A percentile compares a stretch with the other conserved stretches of the same genome.
phyloP scores from a whole-genome alignment of 2,797 vertebrate genomes.

The Valencia hispanica region DNA sequence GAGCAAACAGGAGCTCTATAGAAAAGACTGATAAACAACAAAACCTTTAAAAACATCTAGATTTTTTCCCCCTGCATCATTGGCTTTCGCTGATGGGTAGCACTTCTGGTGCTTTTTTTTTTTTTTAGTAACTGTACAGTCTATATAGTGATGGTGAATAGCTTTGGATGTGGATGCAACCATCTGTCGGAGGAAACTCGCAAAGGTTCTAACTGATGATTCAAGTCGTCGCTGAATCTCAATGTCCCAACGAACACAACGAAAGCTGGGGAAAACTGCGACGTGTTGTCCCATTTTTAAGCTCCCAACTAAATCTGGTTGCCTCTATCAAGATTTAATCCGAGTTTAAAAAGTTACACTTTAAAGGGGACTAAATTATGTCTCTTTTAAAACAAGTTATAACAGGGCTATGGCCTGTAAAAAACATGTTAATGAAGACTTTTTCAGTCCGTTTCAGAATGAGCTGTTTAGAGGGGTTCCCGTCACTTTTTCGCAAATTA shows the following conservation, averaged over 20 bases:
- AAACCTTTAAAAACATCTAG: not conserved
- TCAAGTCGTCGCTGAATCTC: not conserved
- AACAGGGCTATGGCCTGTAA: too few species aligned
- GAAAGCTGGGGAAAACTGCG: not conserved
- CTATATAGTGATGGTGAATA: not conserved
- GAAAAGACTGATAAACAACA: slow-evolving; percentile 8
- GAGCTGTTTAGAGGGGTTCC: too few species aligned
- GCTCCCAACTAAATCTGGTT: not conserved
- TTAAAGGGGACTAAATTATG: too few species aligned
- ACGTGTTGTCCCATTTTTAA: not conserved
- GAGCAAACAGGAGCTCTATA: slow-evolving; percentile 50
- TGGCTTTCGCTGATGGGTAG: not conserved
- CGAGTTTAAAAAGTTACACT: too few species aligned
- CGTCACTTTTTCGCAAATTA: too few species aligned
- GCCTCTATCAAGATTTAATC: too few species aligned
- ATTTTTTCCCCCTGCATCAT: not conserved
- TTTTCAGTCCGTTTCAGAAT: too few species aligned
- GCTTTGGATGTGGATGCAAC: not conserved
- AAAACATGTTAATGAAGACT: too few species aligned
- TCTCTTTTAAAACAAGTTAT: too few species aligned
- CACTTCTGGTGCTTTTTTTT: not conserved
- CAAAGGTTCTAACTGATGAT: not conserved
- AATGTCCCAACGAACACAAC: not conserved
- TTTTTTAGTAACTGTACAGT: not conserved
- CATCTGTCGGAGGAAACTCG: not conserved